A percentile compares a stretch with the other conserved stretches of the same genome.
Conservation (phyloP, 2,113 vertebrate genomes). For the Callipepla californica region DNA sequence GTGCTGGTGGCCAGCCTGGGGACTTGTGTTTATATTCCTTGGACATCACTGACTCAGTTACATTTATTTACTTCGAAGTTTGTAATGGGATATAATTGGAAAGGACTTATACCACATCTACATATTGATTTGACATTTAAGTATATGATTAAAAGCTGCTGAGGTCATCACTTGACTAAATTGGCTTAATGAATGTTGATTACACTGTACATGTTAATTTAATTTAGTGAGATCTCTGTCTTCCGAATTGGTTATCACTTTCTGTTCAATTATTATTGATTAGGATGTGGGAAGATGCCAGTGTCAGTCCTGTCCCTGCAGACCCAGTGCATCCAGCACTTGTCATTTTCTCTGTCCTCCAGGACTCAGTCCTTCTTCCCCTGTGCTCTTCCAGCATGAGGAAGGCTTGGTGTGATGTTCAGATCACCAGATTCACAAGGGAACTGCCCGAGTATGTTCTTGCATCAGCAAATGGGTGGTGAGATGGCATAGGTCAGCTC, state of each 20-base stretch:
- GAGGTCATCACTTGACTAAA: slow-evolving; percentile 84
- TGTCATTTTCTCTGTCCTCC: accelerated
- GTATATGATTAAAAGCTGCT: slow-evolving; percentile 81
- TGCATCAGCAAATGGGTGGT: background rate
- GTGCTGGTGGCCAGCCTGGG: background rate
- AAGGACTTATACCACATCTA: slow-evolving; percentile 73
- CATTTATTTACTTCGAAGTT: slow-evolving; percentile 72
- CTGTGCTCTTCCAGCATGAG: background rate
- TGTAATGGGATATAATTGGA: slow-evolving; percentile 72
- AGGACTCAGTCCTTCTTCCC: background rate
- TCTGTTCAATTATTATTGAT: slow-evolving; percentile 74
- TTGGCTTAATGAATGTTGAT: slow-evolving; percentile 83
- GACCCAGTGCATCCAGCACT: background rate
- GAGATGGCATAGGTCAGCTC: background rate
- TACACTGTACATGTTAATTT: slow-evolving; percentile 79
- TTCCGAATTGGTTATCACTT: slow-evolving; percentile 69
- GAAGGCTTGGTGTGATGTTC: background rate
- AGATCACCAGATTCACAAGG: background rate
- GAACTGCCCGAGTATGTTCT: background rate
- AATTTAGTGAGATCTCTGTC: slow-evolving; percentile 79
- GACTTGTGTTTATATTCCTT: background rate
- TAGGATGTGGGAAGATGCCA: slow-evolving; percentile 8
- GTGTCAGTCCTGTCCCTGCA: background rate
- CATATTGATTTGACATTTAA: slow-evolving; percentile 81
- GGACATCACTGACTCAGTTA: background rate